Evolutionary conservation across 2,888 invertebrate species (phyloP).

Genomic region (Epirrhoe alternata): DNA sequence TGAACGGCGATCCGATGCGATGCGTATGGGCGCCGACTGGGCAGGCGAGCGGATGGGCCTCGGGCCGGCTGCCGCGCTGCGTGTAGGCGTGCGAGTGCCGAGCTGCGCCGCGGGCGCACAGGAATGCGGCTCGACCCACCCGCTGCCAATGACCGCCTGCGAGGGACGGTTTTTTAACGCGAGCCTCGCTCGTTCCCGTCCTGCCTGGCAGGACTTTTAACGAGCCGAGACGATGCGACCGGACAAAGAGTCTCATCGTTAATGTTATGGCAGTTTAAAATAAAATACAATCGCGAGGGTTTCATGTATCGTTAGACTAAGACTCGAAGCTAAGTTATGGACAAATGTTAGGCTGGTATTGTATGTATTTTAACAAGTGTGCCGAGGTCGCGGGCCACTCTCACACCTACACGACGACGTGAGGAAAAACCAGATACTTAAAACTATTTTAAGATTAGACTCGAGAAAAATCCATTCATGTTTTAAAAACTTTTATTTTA

Average conservation of each 20-base stretch:
- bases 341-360: slow-evolving; percentile 41
- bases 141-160: slow-evolving; percentile 83
- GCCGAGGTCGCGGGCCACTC: slow-evolving; percentile 63
- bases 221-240: slow-evolving; percentile 55
- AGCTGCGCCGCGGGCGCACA: slow-evolving; percentile 73
- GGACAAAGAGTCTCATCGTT: slow-evolving; percentile 59
- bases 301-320: slow-evolving; percentile 18
- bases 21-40: slow-evolving; percentile 48
- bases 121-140: slow-evolving; percentile 82
- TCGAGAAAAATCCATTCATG: slow-evolving; percentile 27
- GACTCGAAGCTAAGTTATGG: slow-evolving; percentile 33
- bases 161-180: slow-evolving; percentile 79
- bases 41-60: slow-evolving; percentile 24
- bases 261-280: slow-evolving; percentile 42
- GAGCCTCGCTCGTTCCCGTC: slow-evolving; percentile 70
- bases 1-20: slow-evolving; percentile 65
- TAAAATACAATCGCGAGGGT: slow-evolving; percentile 37
- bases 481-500: not conserved
- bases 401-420: slow-evolving; percentile 49
- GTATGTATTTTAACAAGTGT: slow-evolving; percentile 55
- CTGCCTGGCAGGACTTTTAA: slow-evolving; percentile 67
- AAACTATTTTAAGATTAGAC: slow-evolving; percentile 45
- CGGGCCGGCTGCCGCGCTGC: slow-evolving; percentile 40
- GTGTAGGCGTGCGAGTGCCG: slow-evolving; percentile 73
- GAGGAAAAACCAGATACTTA: slow-evolving; percentile 44